Percentiles rank a stretch among this genome's conserved stretches.
Conservation (phyloP, 1,140 invertebrate genomes). For the Harlomillsia oculata region DNA sequence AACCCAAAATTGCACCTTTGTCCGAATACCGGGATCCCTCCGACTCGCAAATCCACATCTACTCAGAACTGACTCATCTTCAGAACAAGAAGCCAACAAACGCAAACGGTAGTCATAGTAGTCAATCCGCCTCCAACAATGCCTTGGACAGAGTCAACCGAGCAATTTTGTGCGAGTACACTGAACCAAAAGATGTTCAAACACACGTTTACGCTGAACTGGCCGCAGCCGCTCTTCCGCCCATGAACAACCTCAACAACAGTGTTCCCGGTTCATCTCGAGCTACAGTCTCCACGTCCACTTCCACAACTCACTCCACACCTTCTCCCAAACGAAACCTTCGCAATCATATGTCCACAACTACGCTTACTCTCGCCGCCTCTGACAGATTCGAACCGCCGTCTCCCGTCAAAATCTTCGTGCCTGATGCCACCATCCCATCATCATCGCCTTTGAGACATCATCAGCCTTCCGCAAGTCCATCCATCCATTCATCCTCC, state of each 20-base stretch:
- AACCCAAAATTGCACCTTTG: constrained; percentile 30
- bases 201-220: constrained; percentile 60
- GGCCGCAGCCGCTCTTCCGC: neutral
- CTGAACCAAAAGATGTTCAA: constrained; percentile 53
- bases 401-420: neutral
- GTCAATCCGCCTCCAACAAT: constrained; percentile 42
- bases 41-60: constrained; percentile 43
- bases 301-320: neutral
- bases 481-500: no score
- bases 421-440: neutral
- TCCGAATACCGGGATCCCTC: constrained; percentile 48
- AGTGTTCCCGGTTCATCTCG: no score
- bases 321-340: neutral
- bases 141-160: constrained; percentile 30
- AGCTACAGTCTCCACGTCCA: no score
- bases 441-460: neutral
- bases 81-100: neutral
- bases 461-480: no score
- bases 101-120: constrained; percentile 34
- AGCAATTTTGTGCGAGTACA: constrained; percentile 54
- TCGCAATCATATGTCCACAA: neutral
- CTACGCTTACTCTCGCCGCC: neutral
- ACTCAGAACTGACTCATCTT: constrained; percentile 42
- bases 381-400: neutral
- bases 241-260: neutral